Conservation (phyloP, 2,888 invertebrate species). For the Proisotoma minuta region DNA sequence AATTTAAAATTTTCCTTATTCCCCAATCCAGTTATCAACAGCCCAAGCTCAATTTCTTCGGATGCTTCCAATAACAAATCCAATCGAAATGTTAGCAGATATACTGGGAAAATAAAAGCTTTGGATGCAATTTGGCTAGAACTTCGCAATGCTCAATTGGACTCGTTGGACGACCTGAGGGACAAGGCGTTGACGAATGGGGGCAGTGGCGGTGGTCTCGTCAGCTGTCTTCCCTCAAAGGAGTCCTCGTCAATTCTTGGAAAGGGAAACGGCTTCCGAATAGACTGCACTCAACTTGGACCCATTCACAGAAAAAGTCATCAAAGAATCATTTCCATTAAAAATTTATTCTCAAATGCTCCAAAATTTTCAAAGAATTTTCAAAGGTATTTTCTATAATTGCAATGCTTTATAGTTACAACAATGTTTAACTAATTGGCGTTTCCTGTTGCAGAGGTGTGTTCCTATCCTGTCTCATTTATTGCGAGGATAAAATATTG, state of each 20-base stretch:
- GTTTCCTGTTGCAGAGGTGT: slow-evolving; percentile 67
- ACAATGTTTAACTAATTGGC: not conserved
- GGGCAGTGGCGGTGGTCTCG: not conserved
- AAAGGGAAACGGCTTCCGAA: slow-evolving; percentile 4
- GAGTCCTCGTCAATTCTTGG: not conserved
- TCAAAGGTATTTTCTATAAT: slow-evolving; percentile 65
- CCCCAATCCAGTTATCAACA: not conserved
- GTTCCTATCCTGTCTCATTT: slow-evolving; percentile 85
- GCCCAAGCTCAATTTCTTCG: not conserved
- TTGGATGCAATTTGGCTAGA: slow-evolving; percentile 12
- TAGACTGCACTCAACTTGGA: slow-evolving; percentile 17
- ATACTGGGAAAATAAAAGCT: slow-evolving; percentile 8
- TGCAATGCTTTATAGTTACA: not conserved
- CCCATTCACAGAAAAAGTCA: slow-evolving; percentile 11
- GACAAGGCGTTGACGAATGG: not conserved
- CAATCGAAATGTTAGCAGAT: not conserved
- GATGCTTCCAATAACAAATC: not conserved
- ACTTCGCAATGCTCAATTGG: not conserved
- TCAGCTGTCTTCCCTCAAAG: slow-evolving; percentile 9
- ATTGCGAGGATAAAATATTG: slow-evolving; percentile 90
- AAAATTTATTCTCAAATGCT: slow-evolving; percentile 53
- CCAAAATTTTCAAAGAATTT: slow-evolving; percentile 95
- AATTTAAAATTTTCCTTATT: not conserved
- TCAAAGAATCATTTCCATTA: slow-evolving; percentile 12
- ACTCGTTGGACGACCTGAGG: not conserved